phyloP scores from a whole-genome alignment of 2,888 invertebrate species.

The Drosophila incognita region DNA sequence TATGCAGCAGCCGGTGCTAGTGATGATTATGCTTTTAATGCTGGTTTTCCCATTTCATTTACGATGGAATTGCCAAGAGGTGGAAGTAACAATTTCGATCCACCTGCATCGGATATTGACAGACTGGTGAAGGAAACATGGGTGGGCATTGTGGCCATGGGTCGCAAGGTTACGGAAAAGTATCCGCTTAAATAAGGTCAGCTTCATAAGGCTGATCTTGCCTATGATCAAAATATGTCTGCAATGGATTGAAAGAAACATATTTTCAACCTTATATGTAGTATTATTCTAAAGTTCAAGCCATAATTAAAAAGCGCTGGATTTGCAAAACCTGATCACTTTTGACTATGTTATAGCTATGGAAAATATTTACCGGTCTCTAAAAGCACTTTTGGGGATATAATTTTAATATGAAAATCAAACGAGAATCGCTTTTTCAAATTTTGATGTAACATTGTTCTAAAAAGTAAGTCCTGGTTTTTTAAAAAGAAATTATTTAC shows the following conservation, averaged over 20 bases:
- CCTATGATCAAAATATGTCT: background rate
- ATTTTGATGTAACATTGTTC: too few species aligned
- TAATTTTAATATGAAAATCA: too few species aligned
- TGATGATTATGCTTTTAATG: constrained; percentile 87
- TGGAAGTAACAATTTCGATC: constrained; percentile 85
- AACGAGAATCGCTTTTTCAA: too few species aligned
- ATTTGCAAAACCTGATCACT: too few species aligned
- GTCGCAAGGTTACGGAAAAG: constrained; percentile 59
- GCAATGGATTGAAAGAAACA: background rate
- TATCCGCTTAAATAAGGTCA: constrained; percentile 55
- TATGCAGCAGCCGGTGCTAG: constrained; percentile 87
- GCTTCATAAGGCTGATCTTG: background rate
- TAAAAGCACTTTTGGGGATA: too few species aligned
- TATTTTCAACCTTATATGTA: background rate
- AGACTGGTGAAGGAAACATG: constrained; percentile 87
- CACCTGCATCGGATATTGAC: constrained; percentile 86
- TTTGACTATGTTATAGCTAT: too few species aligned
- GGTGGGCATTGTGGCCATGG: constrained; percentile 83
- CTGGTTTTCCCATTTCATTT: constrained; percentile 66
- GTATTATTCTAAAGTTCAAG: background rate
- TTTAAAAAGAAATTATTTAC: background rate
- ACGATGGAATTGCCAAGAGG: constrained; percentile 88
- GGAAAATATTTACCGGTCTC: too few species aligned
- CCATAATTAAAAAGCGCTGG: background rate
- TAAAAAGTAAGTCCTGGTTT: too few species aligned